A percentile compares a stretch with the other conserved stretches of the same genome.
These are phyloP conservation scores for Pan troglodytes DNA, from an alignment of 2,113 vertebrate genomes.

Conservation along the genomic window DNA sequence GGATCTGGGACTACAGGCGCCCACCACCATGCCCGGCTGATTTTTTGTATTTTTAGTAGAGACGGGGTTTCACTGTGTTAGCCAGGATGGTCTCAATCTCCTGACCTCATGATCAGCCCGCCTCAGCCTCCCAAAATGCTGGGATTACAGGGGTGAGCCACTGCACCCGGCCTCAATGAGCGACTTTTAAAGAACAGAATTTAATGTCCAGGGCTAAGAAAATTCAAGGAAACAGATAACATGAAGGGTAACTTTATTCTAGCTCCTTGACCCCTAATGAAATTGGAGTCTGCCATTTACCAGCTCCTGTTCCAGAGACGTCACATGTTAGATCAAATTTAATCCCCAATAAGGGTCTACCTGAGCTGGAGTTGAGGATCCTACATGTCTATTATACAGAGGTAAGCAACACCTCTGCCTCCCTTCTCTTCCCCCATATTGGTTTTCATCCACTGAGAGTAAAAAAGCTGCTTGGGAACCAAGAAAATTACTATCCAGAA, in stretches of 20 bases:
- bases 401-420: neutral
- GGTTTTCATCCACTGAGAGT: neutral
- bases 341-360: neutral
- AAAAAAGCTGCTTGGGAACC: neutral
- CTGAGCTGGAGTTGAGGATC: neutral
- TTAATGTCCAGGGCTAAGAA: neutral
- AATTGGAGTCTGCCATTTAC: neutral
- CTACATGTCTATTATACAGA: neutral
- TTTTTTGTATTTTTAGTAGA: too few species aligned
- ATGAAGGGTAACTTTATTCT: neutral
- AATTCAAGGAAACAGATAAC: neutral
- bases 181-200: constrained; percentile 15
- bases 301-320: neutral
- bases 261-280: neutral
- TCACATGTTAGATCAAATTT: neutral
- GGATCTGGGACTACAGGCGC: too few species aligned
- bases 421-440: neutral
- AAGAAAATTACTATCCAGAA: neutral
- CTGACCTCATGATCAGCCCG: too few species aligned
- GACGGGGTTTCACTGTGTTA: too few species aligned
- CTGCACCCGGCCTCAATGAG: neutral
- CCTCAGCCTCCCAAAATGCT: too few species aligned
- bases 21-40: too few species aligned
- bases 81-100: too few species aligned
- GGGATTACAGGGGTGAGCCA: too few species aligned